Conservation (phyloP, 2,113 vertebrate species). For the Chascanopsetta lugubris region DNA sequence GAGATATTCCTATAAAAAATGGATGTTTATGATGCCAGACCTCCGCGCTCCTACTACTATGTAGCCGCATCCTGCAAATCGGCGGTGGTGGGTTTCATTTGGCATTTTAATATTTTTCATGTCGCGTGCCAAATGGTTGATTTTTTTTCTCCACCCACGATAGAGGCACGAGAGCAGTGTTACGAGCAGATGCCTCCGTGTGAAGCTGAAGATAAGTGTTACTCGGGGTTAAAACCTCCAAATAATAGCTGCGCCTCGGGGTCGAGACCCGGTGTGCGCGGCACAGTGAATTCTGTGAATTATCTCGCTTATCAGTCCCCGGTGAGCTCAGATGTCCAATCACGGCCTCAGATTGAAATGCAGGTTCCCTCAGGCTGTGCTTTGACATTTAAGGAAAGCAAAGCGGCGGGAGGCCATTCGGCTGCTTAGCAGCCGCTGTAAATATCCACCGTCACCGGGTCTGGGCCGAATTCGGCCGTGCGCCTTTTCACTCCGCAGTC, state of each 20-base stretch:
- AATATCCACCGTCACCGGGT: slow-evolving; percentile 57
- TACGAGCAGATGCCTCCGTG: slow-evolving; percentile 45
- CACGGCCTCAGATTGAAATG: slow-evolving; percentile 52
- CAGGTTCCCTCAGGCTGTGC: slow-evolving; percentile 63
- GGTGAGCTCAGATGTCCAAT: slow-evolving; percentile 68
- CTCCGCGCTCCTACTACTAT: slow-evolving; percentile 30
- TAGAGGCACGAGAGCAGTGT: slow-evolving; percentile 32
- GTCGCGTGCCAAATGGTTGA: slow-evolving; percentile 45
- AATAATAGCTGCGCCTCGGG: slow-evolving; percentile 67
- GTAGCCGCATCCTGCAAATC: slow-evolving; percentile 34
- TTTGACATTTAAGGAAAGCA: slow-evolving; percentile 76
- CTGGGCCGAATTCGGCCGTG: slow-evolving; percentile 45
- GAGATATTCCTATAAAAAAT: slow-evolving; percentile 74
- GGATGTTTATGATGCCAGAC: slow-evolving; percentile 66
- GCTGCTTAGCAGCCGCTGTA: slow-evolving; percentile 72
- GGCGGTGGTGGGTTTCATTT: slow-evolving; percentile 41
- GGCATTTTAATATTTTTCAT: slow-evolving; percentile 50
- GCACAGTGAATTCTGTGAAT: slow-evolving; percentile 62
- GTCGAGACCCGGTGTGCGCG: slow-evolving; percentile 45
- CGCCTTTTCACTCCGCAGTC: slow-evolving; percentile 47
- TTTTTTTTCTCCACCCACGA: slow-evolving; percentile 49
- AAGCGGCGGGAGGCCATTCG: slow-evolving; percentile 61
- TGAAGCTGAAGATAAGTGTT: slow-evolving; percentile 56
- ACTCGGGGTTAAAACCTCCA: slow-evolving; percentile 56
- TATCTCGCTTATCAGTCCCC: slow-evolving; percentile 68